A percentile compares a stretch with the other conserved stretches of the same genome.
phyloP scores from a whole-genome alignment of 1,140 invertebrate genomes.

The Periplaneta americana region DNA sequence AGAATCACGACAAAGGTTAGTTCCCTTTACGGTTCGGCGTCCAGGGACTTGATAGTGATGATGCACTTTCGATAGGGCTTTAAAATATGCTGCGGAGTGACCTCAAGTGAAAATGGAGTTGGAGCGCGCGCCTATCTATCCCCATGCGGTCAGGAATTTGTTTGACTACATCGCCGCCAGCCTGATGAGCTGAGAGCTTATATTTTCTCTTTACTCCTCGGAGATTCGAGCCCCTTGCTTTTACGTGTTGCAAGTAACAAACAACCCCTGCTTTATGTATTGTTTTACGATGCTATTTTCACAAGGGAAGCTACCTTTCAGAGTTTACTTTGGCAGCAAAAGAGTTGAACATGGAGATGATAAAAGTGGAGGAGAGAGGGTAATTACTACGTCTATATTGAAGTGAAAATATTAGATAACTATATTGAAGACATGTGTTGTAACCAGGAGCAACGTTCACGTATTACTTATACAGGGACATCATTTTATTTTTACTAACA shows the following conservation, averaged over 20 bases:
- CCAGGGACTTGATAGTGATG: no score
- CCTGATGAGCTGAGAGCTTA: not conserved
- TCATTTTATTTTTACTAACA: no score
- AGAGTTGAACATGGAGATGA: not conserved
- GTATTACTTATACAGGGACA: no score
- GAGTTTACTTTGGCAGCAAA: not conserved
- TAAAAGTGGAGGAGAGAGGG: not conserved
- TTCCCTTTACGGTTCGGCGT: no score
- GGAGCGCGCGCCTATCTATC: no score
- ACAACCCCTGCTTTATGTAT: not conserved
- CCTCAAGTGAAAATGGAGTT: not conserved
- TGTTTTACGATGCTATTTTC: not conserved
- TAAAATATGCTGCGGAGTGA: no score
- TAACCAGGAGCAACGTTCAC: no score
- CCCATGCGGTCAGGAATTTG: not conserved
- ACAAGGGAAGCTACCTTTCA: not conserved
- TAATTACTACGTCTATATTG: not conserved
- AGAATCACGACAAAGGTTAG: no score
- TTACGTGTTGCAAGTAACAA: not conserved
- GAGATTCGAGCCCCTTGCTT: not conserved
- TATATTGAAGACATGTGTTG: no score
- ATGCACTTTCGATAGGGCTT: no score
- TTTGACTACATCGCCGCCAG: not conserved
- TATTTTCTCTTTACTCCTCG: not conserved
- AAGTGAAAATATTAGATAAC: no score